Conservation (phyloP, 1,140 invertebrate species). For the Orius laevigatus region DNA sequence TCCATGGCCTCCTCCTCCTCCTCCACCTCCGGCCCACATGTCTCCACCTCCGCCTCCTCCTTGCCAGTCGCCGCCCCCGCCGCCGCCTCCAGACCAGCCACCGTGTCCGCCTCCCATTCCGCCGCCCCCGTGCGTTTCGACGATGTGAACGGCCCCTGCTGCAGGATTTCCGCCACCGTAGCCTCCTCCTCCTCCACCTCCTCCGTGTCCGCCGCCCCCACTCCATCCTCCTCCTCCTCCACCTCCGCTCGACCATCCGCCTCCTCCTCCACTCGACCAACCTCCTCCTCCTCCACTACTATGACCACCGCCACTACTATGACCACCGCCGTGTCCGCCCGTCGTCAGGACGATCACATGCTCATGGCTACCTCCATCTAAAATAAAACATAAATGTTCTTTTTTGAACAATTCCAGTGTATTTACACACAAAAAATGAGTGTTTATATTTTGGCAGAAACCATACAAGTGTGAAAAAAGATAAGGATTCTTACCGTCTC, state of each 20-base stretch:
- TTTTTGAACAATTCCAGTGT: not conserved
- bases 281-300: not conserved
- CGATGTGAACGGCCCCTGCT: not conserved
- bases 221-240: slow-evolving; percentile 8
- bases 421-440: not conserved
- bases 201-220: slow-evolving; percentile 10
- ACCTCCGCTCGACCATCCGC: slow-evolving; percentile 7
- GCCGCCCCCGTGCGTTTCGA: not conserved
- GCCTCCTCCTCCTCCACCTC: slow-evolving; percentile 3
- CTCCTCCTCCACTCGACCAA: not conserved
- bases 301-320: slow-evolving; percentile 9
- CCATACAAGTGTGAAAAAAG: not conserved
- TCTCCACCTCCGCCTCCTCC: slow-evolving; percentile 4
- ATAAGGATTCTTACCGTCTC: not conserved
- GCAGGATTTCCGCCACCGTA: not conserved
- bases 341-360: slow-evolving; percentile 14
- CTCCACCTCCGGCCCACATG: slow-evolving; percentile 8
- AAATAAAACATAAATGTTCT: not conserved
- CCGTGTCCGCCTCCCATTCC: not conserved
- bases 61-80: slow-evolving; percentile 8
- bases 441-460: not conserved
- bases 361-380: slow-evolving; percentile 2
- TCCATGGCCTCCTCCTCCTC: slow-evolving; percentile 4
- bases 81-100: slow-evolving; percentile 9
- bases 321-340: slow-evolving; percentile 10